Evolutionary conservation across 2,888 invertebrate species (phyloP).

Genomic region (Fragum fragum): DNA sequence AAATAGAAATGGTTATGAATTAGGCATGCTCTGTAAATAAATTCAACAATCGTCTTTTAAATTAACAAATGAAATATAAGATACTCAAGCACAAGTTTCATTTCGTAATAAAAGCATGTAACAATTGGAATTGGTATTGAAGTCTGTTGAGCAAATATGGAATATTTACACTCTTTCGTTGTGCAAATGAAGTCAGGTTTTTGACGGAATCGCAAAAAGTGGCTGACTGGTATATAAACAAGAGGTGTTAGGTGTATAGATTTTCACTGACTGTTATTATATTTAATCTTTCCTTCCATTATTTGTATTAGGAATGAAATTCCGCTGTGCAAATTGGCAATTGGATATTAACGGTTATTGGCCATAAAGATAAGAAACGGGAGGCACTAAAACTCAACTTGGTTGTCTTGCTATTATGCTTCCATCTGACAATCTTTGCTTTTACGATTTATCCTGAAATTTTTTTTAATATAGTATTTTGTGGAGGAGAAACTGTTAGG

Average conservation of each 20-base stretch:
- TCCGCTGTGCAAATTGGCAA: slow-evolving; percentile 11
- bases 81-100: slow-evolving; percentile 11
- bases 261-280: slow-evolving; percentile 29
- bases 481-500: too few relatives aligned
- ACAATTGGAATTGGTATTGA: slow-evolving; percentile 25
- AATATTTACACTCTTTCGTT: slow-evolving; percentile 30
- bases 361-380: slow-evolving; percentile 6
- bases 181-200: slow-evolving; percentile 51
- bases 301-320: slow-evolving; percentile 23
- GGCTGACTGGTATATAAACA: slow-evolving; percentile 50
- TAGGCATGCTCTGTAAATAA: slow-evolving; percentile 15
- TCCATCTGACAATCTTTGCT: too few relatives aligned
- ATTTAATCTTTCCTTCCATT: slow-evolving; percentile 43
- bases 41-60: slow-evolving; percentile 16
- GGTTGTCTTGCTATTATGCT: too few relatives aligned
- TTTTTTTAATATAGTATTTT: too few relatives aligned
- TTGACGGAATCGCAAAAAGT: slow-evolving; percentile 51
- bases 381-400: too few relatives aligned
- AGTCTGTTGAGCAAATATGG: slow-evolving; percentile 45
- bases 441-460: too few relatives aligned
- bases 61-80: slow-evolving; percentile 20
- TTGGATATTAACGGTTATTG: slow-evolving; percentile 1
- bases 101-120: slow-evolving; percentile 19
- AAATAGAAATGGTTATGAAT: slow-evolving; percentile 17
- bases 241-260: slow-evolving; percentile 21